Percentiles rank a stretch among this genome's conserved stretches.
These are phyloP conservation scores for Bradysia coprophila DNA, from an alignment of 1,140 invertebrate species.

Conservation along the genomic window DNA sequence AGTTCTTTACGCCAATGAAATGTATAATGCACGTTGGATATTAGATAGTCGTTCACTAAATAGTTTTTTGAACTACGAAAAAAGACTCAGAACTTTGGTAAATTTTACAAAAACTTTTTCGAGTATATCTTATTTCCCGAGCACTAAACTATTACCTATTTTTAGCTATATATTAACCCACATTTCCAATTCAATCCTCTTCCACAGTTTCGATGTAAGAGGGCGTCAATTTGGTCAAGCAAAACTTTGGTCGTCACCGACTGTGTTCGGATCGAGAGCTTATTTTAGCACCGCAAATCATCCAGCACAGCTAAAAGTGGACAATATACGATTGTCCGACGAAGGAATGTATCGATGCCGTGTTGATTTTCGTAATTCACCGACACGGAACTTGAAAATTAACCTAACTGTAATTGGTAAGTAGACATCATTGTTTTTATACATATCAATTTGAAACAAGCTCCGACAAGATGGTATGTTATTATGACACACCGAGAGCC, in stretches of 20 bases:
- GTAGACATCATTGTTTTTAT: slow-evolving; percentile 18
- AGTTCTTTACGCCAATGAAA: no score
- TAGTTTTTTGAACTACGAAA: no score
- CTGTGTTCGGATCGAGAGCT: slow-evolving; percentile 57
- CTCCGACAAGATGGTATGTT: neutral
- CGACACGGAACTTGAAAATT: slow-evolving; percentile 66
- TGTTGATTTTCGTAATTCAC: slow-evolving; percentile 74
- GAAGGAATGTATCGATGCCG: slow-evolving; percentile 71
- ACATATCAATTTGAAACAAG: neutral
- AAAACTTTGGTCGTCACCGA: slow-evolving; percentile 57
- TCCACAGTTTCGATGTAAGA: slow-evolving; percentile 58
- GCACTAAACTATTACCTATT: no score
- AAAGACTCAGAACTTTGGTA: no score
- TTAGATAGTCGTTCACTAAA: no score
- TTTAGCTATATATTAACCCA: neutral
- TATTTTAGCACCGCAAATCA: slow-evolving; percentile 48
- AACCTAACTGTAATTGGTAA: slow-evolving; percentile 76
- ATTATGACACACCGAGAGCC: no score
- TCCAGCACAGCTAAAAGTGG: slow-evolving; percentile 51
- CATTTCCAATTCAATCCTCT: neutral
- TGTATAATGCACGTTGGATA: no score
- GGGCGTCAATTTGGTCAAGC: slow-evolving; percentile 48
- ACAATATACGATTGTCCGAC: slow-evolving; percentile 49
- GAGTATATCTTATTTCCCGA: no score
- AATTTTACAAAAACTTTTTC: no score